phyloP scores from a whole-genome alignment of 2,113 vertebrate species.

The Carollia perspicillata region DNA sequence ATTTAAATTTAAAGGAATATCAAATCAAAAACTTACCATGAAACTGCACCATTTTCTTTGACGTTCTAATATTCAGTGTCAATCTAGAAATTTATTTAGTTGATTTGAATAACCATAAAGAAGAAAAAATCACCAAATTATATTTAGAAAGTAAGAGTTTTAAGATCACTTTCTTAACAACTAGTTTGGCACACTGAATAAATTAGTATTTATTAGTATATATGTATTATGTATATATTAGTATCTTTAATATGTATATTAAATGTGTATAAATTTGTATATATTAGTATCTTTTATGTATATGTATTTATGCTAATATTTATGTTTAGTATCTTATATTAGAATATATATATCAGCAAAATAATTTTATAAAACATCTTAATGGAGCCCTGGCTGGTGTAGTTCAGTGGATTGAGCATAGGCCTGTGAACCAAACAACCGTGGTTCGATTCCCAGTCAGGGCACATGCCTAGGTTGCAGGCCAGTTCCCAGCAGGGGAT shows the following conservation, averaged over 20 bases:
- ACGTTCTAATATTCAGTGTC: slow-evolving; percentile 40
- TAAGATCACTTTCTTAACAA: not conserved
- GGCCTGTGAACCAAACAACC: too few species aligned
- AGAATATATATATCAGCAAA: not conserved
- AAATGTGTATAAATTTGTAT: too few species aligned
- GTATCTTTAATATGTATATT: too few species aligned
- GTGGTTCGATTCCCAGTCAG: too few species aligned
- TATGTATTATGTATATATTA: not conserved
- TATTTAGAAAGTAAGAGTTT: not conserved
- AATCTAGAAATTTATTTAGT: slow-evolving; percentile 35
- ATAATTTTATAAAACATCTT: not conserved
- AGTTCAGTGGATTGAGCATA: too few species aligned
- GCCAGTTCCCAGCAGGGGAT: too few species aligned
- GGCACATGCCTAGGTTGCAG: too few species aligned
- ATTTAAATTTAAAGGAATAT: slow-evolving; percentile 55
- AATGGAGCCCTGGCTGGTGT: too few species aligned
- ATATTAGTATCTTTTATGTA: too few species aligned
- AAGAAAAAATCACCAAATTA: not conserved
- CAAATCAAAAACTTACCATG: slow-evolving; percentile 27
- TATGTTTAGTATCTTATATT: too few species aligned
- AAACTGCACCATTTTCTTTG: slow-evolving; percentile 26
- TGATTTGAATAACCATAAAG: not conserved
- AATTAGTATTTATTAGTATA: not conserved
- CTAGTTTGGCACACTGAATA: not conserved
- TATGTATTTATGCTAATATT: too few species aligned